phyloP scores from a whole-genome alignment of 2,113 vertebrate species.

The Megatriorchis doriae region DNA sequence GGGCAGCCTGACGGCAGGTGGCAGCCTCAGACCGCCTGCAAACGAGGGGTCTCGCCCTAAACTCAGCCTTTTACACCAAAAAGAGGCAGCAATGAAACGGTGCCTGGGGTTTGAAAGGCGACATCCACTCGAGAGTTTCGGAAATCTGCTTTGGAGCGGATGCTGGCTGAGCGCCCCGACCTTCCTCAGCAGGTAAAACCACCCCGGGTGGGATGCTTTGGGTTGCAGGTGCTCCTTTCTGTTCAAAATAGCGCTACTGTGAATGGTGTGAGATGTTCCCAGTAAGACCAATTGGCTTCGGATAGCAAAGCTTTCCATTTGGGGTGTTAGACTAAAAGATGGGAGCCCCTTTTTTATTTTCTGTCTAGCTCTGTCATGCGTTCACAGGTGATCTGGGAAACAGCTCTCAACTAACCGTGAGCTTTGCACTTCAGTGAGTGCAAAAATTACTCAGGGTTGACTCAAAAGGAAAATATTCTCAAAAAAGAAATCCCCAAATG shows the following conservation, averaged over 20 bases:
- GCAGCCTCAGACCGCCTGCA: not conserved
- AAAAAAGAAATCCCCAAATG: not conserved
- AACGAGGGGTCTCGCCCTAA: fast-evolving
- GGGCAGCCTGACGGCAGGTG: not conserved
- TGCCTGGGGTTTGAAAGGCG: not conserved
- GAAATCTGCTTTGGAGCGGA: not conserved
- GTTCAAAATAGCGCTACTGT: not conserved
- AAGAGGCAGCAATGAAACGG: not conserved
- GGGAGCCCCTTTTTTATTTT: not conserved
- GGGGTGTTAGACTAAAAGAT: not conserved
- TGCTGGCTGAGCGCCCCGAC: fast-evolving
- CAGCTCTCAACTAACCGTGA: no score
- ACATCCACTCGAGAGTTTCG: not conserved
- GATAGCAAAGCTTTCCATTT: not conserved
- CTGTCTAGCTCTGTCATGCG: not conserved
- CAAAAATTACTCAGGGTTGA: not conserved
- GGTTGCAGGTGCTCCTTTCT: not conserved
- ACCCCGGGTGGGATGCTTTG: not conserved
- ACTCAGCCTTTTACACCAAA: fast-evolving
- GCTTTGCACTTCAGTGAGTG: not conserved
- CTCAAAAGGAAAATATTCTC: not conserved
- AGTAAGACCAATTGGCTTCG: not conserved
- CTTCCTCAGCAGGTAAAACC: not conserved
- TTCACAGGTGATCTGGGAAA: not conserved
- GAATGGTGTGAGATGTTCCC: not conserved